Base-by-base conservation (phyloP, 2,888 invertebrate genomes). In the Pyrocoelia pectoralis region DNA sequence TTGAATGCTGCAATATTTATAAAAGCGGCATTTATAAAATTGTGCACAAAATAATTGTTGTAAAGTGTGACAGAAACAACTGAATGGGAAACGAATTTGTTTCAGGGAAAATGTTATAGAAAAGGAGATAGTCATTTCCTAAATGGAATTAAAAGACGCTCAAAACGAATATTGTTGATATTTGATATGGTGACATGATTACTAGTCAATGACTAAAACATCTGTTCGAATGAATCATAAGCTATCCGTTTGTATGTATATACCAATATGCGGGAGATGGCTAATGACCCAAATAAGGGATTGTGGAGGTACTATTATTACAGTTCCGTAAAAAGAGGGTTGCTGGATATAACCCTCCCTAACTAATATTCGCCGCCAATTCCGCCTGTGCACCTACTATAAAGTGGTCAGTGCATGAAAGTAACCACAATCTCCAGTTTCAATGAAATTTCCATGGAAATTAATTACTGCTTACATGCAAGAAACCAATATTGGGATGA, bases 231-330 rank as follows among this genome's bases (percentile, higher is more conserved):
- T 57, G 62, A 62, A 58, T 62, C 62, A 41, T 53, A 57, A 54
- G 53, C 40, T 53, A 24, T 29, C 40, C 24, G 41, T 50, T 18
- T 57, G 19, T 24, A 56, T 57, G 57, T 53, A 62, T 48, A 33
- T 62, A 48, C 53, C 38, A 18, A 33, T 33, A 33, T 24, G 15
- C 43, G 10, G 19, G 46, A 18, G 18, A 46, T 46, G 10, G 46
- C 53, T 61, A 61, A 65, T 65, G 65, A 61, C 65, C 61, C 53
- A 50, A 65, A 65, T 65, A 61, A 61, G 56, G 65, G 61, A 46
- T 46, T 5, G 24, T 24, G 65, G 41, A 48, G 33, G 29, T 49
- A 57, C 60, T 56, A 56, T 61, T 41, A 53, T 61, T 56, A 40
- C 61, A 41, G 40, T 56, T 56, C 28, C 56, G 56, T 61, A 40